Conservation (phyloP, 2,797 vertebrate genomes). For the Myotis myotis region DNA sequence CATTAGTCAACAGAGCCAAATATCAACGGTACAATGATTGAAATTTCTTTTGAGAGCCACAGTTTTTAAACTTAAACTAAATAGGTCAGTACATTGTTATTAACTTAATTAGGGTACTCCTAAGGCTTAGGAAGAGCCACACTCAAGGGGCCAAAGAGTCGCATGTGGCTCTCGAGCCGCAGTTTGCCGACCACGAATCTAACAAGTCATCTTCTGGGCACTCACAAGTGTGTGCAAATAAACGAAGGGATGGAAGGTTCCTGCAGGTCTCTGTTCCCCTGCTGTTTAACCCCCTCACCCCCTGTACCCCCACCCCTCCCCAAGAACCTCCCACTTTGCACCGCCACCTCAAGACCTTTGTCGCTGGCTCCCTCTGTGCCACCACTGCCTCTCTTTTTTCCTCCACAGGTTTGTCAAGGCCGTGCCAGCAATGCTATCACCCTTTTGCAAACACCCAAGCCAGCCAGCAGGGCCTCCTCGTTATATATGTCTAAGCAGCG, state of each 20-base stretch:
- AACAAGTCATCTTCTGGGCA: not conserved
- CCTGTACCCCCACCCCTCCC: not conserved
- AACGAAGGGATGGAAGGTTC: not conserved
- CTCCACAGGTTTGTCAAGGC: not conserved
- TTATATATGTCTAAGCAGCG: not conserved
- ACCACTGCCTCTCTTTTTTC: not conserved
- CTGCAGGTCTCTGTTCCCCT: not conserved
- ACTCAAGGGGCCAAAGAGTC: no score
- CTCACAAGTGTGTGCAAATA: not conserved
- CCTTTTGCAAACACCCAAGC: not conserved
- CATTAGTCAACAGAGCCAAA: no score
- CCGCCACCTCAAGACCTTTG: not conserved
- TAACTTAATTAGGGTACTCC: no score
- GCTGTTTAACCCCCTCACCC: not conserved
- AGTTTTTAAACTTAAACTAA: no score
- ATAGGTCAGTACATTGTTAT: no score
- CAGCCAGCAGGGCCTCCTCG: not conserved
- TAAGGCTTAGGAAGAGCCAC: no score
- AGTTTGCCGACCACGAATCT: not conserved
- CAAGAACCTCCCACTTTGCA: not conserved
- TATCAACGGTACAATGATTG: no score
- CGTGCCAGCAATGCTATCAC: not conserved
- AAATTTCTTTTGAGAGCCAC: no score
- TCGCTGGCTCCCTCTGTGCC: not conserved
- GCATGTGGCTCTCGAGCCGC: no score